A percentile compares a stretch with the other conserved stretches of the same genome.
Conservation (phyloP, 2,113 vertebrate genomes). For the Phycodurus eques region DNA sequence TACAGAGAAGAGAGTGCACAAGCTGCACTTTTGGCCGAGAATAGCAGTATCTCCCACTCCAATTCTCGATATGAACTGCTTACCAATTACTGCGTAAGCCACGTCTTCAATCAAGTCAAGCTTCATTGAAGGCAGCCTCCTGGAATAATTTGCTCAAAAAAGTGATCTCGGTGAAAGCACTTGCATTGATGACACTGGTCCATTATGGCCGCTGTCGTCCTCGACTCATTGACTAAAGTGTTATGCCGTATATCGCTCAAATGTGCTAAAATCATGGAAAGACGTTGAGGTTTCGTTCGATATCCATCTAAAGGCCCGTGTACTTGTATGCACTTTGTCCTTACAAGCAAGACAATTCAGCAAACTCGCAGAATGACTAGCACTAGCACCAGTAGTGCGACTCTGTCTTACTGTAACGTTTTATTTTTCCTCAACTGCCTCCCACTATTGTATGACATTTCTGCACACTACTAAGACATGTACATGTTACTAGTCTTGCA, state of each 20-base stretch:
- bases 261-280: too few species aligned
- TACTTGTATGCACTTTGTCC: too few species aligned
- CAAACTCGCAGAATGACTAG: too few species aligned
- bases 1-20: constrained; percentile 38
- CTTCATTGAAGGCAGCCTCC: not conserved
- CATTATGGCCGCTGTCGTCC: not conserved
- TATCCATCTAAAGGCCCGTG: too few species aligned
- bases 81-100: constrained; percentile 17
- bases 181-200: not conserved
- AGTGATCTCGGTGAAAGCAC: not conserved
- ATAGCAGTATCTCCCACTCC: constrained; percentile 35
- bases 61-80: constrained; percentile 40
- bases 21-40: constrained; percentile 43
- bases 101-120: not conserved
- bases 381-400: too few species aligned
- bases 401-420: too few species aligned
- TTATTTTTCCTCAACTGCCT: too few species aligned
- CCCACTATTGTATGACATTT: too few species aligned
- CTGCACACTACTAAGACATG: too few species aligned
- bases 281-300: too few species aligned
- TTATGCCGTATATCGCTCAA: not conserved
- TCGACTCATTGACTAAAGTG: not conserved
- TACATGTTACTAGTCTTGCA: too few species aligned
- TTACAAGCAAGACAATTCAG: too few species aligned
- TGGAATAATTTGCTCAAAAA: not conserved